Percentiles rank a stretch among this genome's conserved stretches.
These are phyloP conservation scores for Phallusia fumigata DNA, from an alignment of 23 tunicate species.

Conservation along the genomic window DNA sequence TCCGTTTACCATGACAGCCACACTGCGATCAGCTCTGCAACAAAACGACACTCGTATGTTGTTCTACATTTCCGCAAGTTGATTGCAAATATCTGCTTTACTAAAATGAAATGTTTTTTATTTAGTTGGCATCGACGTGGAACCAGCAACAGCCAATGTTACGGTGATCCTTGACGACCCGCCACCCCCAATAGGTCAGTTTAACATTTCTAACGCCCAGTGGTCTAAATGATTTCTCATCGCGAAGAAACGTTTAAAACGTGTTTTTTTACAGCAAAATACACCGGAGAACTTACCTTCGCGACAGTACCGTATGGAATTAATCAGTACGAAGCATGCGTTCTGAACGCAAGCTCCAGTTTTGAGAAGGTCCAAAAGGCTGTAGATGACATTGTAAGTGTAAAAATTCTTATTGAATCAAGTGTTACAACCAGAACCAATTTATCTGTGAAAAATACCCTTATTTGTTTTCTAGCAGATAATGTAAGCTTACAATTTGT, in stretches of 20 bases:
- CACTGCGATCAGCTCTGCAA: background rate
- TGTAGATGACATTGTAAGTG: background rate
- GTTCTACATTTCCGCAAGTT: too few relatives aligned
- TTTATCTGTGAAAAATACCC: too few relatives aligned
- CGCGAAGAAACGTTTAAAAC: background rate
- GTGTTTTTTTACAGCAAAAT: background rate
- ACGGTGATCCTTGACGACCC: constrained; percentile 11
- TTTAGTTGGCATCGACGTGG: background rate
- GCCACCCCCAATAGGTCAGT: constrained; percentile 4
- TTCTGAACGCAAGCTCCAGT: background rate
- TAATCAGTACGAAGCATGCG: background rate
- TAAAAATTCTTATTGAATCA: background rate
- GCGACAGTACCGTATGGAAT: background rate
- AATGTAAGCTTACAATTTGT: too few relatives aligned
- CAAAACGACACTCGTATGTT: background rate
- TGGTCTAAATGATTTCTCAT: background rate
- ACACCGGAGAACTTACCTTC: background rate
- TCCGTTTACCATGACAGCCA: constrained; percentile 65
- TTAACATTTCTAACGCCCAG: too few relatives aligned
- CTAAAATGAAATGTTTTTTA: background rate
- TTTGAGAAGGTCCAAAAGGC: background rate
- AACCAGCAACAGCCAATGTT: constrained; percentile 8
- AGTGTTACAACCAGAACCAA: too few relatives aligned
- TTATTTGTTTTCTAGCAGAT: too few relatives aligned
- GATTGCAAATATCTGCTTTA: too few relatives aligned